phyloP scores from a whole-genome alignment of 2,113 vertebrate genomes.

The Nipponia nippon region DNA sequence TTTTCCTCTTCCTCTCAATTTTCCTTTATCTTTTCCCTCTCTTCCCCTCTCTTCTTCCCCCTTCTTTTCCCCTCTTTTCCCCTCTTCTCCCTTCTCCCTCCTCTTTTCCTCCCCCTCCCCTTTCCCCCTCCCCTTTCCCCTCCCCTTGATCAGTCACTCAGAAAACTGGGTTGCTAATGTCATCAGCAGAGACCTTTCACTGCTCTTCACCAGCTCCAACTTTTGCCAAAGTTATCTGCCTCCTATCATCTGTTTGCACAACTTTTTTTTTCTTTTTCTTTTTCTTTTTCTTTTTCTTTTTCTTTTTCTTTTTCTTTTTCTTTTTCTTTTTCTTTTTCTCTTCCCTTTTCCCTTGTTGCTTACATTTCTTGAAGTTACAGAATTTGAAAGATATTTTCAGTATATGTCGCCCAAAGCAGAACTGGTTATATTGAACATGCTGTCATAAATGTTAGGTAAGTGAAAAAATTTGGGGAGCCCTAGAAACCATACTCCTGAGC shows the following conservation, averaged over 20 bases:
- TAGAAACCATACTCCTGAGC: neutral
- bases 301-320: too few relatives aligned
- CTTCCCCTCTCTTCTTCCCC: too few relatives aligned
- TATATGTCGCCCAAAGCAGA: neutral
- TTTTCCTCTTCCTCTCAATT: too few relatives aligned
- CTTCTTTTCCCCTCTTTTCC: too few relatives aligned
- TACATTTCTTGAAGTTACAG: neutral
- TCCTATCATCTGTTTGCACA: neutral
- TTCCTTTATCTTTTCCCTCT: too few relatives aligned
- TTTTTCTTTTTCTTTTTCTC: neutral
- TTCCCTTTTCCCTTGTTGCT: neutral
- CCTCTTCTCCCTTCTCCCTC: too few relatives aligned
- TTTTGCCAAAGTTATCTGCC: neutral
- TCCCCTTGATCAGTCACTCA: neutral
- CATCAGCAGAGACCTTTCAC: constrained; percentile 34
- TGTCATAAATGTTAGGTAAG: neutral
- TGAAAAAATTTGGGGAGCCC: neutral
- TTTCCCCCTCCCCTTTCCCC: too few relatives aligned
- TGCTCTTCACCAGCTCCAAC: neutral
- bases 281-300: too few relatives aligned
- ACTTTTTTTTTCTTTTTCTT: too few relatives aligned
- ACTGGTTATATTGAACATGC: neutral
- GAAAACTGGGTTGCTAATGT: constrained; percentile 8
- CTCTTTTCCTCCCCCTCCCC: too few relatives aligned
- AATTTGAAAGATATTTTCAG: neutral